These are phyloP conservation scores for Zonotrichia leucophrys DNA, from an alignment of 2,113 vertebrate genomes.

Conservation along the genomic window DNA sequence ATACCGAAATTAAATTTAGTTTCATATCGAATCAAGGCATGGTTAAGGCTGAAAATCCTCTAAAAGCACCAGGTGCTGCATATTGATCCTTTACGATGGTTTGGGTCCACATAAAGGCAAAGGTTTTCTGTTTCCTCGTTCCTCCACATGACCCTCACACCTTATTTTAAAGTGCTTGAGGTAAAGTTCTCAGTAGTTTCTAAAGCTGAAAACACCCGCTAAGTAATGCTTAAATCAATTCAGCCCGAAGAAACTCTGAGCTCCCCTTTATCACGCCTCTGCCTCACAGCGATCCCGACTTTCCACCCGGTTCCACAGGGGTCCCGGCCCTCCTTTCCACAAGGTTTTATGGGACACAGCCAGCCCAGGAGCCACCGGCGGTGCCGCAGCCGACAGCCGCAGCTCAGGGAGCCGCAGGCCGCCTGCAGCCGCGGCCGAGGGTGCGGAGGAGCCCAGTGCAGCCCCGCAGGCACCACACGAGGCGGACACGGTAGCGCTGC, in stretches of 20 bases:
- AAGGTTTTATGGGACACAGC: accelerated
- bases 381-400: background rate
- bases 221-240: no score
- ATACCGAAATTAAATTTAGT: accelerated
- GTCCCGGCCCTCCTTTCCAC: accelerated
- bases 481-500: background rate
- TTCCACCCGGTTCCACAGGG: background rate
- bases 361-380: no score
- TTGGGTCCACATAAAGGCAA: no score
- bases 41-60: background rate
- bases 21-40: background rate
- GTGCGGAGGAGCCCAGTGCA: no score
- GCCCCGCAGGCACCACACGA: accelerated
- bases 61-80: background rate
- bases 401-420: background rate
- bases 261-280: no score
- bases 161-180: background rate
- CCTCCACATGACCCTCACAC: background rate
- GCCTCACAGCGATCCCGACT: background rate
- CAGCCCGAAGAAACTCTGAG: background rate
- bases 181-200: background rate
- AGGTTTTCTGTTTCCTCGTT: background rate
- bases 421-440: accelerated
- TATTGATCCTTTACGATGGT: no score
- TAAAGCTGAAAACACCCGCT: background rate